phyloP scores from a whole-genome alignment of 2,888 invertebrate genomes.

The Prosapia bicincta region DNA sequence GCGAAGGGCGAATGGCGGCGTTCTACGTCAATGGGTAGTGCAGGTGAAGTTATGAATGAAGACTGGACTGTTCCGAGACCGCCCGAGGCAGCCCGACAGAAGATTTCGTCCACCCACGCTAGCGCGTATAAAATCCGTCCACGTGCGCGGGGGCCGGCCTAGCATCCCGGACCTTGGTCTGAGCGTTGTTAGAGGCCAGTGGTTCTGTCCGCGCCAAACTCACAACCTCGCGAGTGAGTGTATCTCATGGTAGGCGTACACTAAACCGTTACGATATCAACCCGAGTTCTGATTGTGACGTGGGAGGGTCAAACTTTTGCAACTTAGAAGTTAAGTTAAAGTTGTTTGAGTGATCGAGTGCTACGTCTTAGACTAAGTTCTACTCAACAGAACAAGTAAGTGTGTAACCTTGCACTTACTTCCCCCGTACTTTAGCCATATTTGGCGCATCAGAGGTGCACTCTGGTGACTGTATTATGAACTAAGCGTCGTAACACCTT shows the following conservation, averaged over 20 bases:
- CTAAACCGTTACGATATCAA: background rate
- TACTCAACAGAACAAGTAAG: background rate
- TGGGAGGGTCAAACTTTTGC: background rate
- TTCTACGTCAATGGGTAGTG: background rate
- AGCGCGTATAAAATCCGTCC: background rate
- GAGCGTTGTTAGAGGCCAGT: background rate
- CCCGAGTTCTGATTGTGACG: background rate
- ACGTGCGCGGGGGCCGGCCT: slow-evolving; percentile 2
- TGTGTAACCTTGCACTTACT: background rate
- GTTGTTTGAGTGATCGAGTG: no score
- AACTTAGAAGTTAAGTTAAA: no score
- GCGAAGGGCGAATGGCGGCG: background rate
- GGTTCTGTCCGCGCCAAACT: background rate
- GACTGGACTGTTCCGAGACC: background rate
- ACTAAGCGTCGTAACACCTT: background rate
- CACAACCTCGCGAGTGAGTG: background rate
- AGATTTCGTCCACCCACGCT: background rate
- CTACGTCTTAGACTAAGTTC: background rate
- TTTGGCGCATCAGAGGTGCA: background rate
- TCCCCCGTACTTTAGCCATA: background rate
- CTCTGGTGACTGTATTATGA: background rate
- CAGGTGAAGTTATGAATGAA: background rate
- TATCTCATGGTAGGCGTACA: background rate
- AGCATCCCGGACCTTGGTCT: slow-evolving; percentile 2
- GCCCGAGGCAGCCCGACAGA: background rate